Percentiles rank a stretch among this genome's conserved stretches.
phyloP scores from a whole-genome alignment of 1,140 invertebrate genomes.

The Nymphalis io region DNA sequence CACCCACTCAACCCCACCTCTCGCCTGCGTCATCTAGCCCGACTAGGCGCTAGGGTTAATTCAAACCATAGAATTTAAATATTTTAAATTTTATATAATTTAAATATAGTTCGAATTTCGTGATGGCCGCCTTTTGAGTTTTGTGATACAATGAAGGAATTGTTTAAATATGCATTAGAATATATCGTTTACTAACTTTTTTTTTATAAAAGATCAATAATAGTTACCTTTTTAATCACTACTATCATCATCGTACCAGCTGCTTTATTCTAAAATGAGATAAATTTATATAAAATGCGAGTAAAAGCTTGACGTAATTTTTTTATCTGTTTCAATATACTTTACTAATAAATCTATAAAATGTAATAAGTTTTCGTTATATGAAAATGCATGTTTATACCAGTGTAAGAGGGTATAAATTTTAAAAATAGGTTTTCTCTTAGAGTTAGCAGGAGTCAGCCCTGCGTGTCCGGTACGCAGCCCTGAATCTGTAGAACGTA shows the following conservation, averaged over 20 bases:
- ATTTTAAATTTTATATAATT: conserved; percentile 64
- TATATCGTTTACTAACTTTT: background rate
- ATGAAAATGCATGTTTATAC: too few species aligned
- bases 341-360: too few species aligned
- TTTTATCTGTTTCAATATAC: too few species aligned
- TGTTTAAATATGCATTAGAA: background rate
- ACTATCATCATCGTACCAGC: too few species aligned
- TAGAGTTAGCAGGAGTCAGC: conserved; percentile 45
- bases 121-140: too few species aligned
- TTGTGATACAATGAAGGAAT: background rate
- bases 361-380: too few species aligned
- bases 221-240: too few species aligned
- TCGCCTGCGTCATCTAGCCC: conserved; percentile 72
- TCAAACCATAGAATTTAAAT: conserved; percentile 76
- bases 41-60: conserved; percentile 76
- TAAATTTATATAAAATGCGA: too few species aligned
- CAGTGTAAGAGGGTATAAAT: too few species aligned
- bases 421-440: background rate
- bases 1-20: conserved; percentile 38
- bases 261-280: too few species aligned
- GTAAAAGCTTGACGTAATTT: too few species aligned
- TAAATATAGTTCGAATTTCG: conserved; percentile 31
- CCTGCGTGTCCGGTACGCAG: conserved; percentile 73
- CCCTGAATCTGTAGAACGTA: conserved; percentile 77
- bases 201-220: too few species aligned